Evolutionary conservation across 2,797 vertebrate genomes (phyloP).

Genomic region (Lepidocolaptes lacrymiger): DNA sequence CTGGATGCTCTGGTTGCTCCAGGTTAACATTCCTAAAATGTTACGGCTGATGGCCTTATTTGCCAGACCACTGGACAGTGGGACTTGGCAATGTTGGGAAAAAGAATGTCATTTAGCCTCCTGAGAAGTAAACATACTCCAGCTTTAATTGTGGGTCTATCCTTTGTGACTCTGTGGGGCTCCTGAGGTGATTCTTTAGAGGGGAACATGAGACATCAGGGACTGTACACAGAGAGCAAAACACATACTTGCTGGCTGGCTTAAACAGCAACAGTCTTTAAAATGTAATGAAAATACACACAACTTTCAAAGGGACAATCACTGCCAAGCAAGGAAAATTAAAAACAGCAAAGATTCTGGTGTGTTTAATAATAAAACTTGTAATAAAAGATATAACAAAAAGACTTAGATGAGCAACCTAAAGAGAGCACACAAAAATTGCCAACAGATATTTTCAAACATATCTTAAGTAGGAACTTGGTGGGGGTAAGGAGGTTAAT

Average conservation of each 20-base stretch:
- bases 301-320: background rate
- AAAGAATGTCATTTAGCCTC: background rate
- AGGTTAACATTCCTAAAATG: background rate
- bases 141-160: background rate
- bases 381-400: background rate
- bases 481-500: background rate
- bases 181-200: fast-evolving
- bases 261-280: background rate
- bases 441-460: background rate
- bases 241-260: background rate
- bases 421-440: background rate
- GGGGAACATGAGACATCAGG: fast-evolving
- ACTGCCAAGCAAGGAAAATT: background rate
- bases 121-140: background rate
- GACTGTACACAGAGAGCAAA: background rate
- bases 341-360: background rate
- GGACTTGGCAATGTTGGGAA: background rate
- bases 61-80: background rate
- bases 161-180: background rate
- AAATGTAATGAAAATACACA: background rate
- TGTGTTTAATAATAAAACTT: background rate
- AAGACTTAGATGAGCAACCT: background rate
- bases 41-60: background rate
- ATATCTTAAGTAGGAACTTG: background rate
- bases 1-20: background rate